phyloP scores from a whole-genome alignment of 2,888 invertebrate genomes.

The Sinelater perroti region DNA sequence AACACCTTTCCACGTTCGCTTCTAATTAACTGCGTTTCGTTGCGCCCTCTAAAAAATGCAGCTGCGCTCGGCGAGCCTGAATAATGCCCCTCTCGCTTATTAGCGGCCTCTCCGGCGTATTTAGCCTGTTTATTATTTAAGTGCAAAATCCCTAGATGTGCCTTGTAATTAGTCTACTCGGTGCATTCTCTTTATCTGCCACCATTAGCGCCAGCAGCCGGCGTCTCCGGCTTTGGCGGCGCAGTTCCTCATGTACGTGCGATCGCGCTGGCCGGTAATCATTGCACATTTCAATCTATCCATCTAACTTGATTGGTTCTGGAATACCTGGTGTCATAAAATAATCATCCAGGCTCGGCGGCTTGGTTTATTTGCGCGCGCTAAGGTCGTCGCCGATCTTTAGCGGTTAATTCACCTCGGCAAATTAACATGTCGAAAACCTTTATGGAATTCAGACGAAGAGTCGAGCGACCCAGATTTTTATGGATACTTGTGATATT shows the following conservation, averaged over 20 bases:
- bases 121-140: neutral
- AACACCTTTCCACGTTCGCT: conserved; percentile 25
- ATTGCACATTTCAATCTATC: too few relatives aligned
- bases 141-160: neutral
- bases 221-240: too few relatives aligned
- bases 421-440: conserved; percentile 15
- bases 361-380: conserved; percentile 8
- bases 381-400: neutral
- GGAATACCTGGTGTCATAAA: too few relatives aligned
- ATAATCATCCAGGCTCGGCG: too few relatives aligned
- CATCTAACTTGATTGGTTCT: too few relatives aligned
- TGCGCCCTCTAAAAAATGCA: conserved; percentile 15
- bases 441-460: too few relatives aligned
- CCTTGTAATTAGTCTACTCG: conserved; percentile 10
- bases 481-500: too few relatives aligned
- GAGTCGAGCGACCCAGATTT: too few relatives aligned
- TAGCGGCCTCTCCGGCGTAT: neutral
- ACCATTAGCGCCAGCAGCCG: neutral
- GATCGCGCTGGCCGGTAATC: too few relatives aligned
- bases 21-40: conserved; percentile 30
- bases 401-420: conserved; percentile 15
- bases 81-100: neutral
- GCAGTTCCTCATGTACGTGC: too few relatives aligned
- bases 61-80: conserved; percentile 6
- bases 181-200: conserved; percentile 9